Evolutionary conservation across 2,113 vertebrate genomes (phyloP).

Genomic region (Lota lota): DNA sequence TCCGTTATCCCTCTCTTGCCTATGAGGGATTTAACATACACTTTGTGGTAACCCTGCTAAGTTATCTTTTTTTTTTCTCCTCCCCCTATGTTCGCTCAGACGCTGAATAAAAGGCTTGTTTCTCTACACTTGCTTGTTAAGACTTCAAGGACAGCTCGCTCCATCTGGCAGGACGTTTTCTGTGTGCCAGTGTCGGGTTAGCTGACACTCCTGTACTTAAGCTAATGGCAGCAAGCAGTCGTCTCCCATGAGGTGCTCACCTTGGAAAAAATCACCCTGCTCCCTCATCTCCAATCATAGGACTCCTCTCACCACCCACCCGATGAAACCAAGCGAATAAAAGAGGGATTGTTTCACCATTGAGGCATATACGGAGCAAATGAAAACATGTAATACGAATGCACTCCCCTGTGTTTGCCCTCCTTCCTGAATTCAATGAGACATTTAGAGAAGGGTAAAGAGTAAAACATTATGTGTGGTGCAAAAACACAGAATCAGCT

Average conservation of each 20-base stretch:
- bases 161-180: slow-evolving; percentile 79
- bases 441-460: slow-evolving; percentile 46
- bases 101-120: slow-evolving; percentile 77
- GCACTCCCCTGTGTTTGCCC: slow-evolving; percentile 62
- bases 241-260: slow-evolving; percentile 72
- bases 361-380: slow-evolving; percentile 59
- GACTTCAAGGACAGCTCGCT: slow-evolving; percentile 80
- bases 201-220: slow-evolving; percentile 76
- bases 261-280: slow-evolving; percentile 68
- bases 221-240: slow-evolving; percentile 70
- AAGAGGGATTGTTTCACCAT: slow-evolving; percentile 71
- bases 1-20: slow-evolving; percentile 70
- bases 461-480: slow-evolving; percentile 33
- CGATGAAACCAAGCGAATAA: slow-evolving; percentile 67
- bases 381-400: slow-evolving; percentile 67
- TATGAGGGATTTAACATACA: slow-evolving; percentile 79
- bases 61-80: slow-evolving; percentile 77
- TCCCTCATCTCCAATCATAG: slow-evolving; percentile 71
- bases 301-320: slow-evolving; percentile 68
- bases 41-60: slow-evolving; percentile 80
- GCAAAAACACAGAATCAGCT: slow-evolving; percentile 44
- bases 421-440: slow-evolving; percentile 51
- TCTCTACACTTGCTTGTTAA: slow-evolving; percentile 73
- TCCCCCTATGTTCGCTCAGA: slow-evolving; percentile 33
- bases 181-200: slow-evolving; percentile 74